Conservation (phyloP, 2,888 invertebrate species). For the Melinaea menophilus region DNA sequence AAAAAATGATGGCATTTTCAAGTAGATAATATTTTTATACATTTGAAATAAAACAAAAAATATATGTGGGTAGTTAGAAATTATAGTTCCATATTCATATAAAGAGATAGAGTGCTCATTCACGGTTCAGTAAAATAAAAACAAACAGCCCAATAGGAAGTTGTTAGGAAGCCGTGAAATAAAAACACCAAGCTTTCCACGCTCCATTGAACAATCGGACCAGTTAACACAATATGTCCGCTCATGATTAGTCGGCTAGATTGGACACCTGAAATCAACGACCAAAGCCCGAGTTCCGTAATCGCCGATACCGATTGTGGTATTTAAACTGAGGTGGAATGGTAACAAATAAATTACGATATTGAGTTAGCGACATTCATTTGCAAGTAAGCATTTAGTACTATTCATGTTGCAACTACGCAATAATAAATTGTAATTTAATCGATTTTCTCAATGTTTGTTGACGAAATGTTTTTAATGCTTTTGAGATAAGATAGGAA, state of each 20-base stretch:
- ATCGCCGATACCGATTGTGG: conserved; percentile 2
- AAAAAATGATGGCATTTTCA: too few relatives aligned
- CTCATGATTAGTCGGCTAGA: conserved; percentile 19
- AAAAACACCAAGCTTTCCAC: conserved; percentile 26
- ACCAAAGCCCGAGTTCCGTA: neutral
- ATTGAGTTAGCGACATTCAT: conserved; percentile 4
- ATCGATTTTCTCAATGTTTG: neutral
- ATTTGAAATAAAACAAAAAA: too few relatives aligned
- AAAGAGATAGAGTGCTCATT: too few relatives aligned
- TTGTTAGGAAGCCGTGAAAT: neutral
- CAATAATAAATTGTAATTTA: neutral
- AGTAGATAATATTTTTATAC: too few relatives aligned
- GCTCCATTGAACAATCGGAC: conserved; percentile 25
- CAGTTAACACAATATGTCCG: conserved; percentile 23
- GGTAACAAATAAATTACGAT: neutral
- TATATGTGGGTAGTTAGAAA: too few relatives aligned
- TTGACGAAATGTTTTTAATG: too few relatives aligned
- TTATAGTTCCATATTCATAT: too few relatives aligned
- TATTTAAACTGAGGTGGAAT: neutral
- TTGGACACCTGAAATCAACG: conserved; percentile 17
- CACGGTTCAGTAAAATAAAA: neutral
- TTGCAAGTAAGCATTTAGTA: neutral
- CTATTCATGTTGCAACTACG: conserved; percentile 2
- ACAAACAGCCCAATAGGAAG: neutral
- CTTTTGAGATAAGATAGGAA: too few relatives aligned